Evolutionary conservation across 2,797 vertebrate species (phyloP).

Genomic region (Echiichthys vipera): DNA sequence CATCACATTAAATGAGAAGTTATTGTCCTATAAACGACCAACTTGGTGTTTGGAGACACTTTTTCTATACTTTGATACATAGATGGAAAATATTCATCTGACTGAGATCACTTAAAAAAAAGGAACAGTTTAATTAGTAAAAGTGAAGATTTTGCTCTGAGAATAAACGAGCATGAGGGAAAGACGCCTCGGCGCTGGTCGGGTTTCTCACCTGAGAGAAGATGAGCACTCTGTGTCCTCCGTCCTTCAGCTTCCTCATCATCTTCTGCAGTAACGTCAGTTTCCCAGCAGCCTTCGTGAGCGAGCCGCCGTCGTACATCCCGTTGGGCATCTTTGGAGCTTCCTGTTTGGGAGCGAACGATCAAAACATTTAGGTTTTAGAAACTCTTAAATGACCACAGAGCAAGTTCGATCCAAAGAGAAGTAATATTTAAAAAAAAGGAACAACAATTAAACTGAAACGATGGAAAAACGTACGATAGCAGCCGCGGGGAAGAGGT

Average conservation of each 20-base stretch:
- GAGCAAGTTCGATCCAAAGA: no score
- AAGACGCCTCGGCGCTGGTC: no score
- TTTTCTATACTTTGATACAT: neutral
- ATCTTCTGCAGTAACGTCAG: constrained; percentile 94
- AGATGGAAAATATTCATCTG: neutral
- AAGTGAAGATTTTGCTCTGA: neutral
- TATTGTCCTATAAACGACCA: no score
- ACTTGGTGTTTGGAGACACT: no score
- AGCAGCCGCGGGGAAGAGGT: constrained; percentile 96
- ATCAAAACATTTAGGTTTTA: neutral
- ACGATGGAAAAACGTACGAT: no score
- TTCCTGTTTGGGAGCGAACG: constrained; percentile 84
- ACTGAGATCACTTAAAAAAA: neutral
- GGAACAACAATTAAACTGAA: no score
- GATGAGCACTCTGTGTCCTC: constrained; percentile 95
- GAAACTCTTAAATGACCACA: neutral
- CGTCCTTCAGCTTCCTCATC: constrained; percentile 95
- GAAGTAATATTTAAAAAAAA: neutral
- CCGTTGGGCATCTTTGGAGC: constrained; percentile 98
- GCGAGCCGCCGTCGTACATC: constrained; percentile 95
- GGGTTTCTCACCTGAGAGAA: constrained; percentile 92
- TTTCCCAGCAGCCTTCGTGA: constrained; percentile 96
- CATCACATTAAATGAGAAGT: no score
- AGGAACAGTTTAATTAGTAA: neutral
- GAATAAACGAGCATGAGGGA: neutral